phyloP scores from a whole-genome alignment of 1,140 invertebrate species.

The Drosophila erecta region DNA sequence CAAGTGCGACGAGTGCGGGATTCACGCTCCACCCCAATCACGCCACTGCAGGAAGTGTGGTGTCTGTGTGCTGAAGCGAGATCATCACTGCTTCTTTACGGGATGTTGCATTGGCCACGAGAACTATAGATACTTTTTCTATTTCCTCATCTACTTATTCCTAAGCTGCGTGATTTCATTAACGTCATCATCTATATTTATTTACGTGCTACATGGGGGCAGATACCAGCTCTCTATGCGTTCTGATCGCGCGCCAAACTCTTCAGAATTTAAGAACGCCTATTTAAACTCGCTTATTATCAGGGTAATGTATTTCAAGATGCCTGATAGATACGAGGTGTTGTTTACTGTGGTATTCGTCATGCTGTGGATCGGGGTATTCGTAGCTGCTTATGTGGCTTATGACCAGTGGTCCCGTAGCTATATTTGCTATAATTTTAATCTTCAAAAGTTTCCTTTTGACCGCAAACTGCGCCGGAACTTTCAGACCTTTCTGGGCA shows the following conservation, averaged over 20 bases:
- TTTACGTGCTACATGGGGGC: neutral
- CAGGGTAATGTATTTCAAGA: neutral
- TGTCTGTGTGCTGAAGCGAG: slow-evolving; percentile 8
- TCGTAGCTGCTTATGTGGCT: neutral
- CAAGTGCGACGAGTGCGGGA: neutral
- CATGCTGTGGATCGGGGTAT: neutral
- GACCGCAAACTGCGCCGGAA: neutral
- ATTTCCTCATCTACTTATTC: neutral
- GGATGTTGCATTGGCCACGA: slow-evolving; percentile 8
- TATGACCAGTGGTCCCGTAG: neutral
- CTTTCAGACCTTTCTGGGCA: neutral
- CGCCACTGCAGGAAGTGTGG: slow-evolving; percentile 4
- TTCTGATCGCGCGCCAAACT: neutral
- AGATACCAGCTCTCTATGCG: neutral
- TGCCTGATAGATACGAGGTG: neutral
- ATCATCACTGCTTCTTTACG: slow-evolving; percentile 5
- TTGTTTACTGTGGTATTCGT: neutral
- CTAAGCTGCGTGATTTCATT: slow-evolving; percentile 1
- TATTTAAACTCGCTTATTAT: neutral
- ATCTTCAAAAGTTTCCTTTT: neutral
- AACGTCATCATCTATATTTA: neutral
- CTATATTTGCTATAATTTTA: neutral
- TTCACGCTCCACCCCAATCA: neutral
- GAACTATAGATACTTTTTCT: slow-evolving; percentile 14
- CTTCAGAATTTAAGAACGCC: too few relatives aligned